A percentile compares a stretch with the other conserved stretches of the same genome.
Evolutionary conservation across 2,113 vertebrate species (phyloP).

Genomic region (Aythya baeri): DNA sequence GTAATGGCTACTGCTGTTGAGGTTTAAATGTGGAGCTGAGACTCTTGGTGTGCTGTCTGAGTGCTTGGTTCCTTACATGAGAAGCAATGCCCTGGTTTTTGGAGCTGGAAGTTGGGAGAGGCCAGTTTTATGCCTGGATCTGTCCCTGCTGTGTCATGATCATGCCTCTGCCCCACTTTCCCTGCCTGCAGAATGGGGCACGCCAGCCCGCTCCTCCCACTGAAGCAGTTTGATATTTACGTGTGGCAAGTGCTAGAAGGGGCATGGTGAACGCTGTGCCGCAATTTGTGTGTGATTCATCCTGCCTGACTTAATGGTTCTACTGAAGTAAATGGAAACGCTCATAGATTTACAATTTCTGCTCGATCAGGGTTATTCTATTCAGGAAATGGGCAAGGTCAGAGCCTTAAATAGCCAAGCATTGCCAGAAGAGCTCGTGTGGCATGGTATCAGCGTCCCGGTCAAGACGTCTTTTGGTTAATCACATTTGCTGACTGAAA

Average conservation of each 20-base stretch:
- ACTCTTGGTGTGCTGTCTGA: not conserved
- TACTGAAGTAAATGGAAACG: not conserved
- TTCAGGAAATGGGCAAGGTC: not conserved
- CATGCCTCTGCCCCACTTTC: not conserved
- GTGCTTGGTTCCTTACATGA: not conserved
- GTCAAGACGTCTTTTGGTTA: not conserved
- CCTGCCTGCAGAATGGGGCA: not conserved
- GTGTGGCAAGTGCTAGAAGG: not conserved
- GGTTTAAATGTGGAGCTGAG: not conserved
- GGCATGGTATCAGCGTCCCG: not conserved
- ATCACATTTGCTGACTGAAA: not conserved
- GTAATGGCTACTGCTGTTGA: not conserved
- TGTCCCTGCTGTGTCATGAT: not conserved
- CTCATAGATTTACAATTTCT: not conserved
- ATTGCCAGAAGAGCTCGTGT: not conserved
- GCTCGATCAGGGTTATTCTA: not conserved
- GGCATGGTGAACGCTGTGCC: not conserved
- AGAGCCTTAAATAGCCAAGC: not conserved
- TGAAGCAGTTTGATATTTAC: not conserved
- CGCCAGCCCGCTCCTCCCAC: accelerated
- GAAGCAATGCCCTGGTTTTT: not conserved
- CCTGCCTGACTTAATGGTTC: not conserved
- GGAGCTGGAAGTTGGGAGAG: not conserved
- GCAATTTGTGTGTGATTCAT: not conserved
- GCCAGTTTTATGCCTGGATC: not conserved